Evolutionary conservation across 2,113 vertebrate species (phyloP), one percentile per base, ranked within the genome.

Genomic region (Takifugu bimaculatus): DNA sequence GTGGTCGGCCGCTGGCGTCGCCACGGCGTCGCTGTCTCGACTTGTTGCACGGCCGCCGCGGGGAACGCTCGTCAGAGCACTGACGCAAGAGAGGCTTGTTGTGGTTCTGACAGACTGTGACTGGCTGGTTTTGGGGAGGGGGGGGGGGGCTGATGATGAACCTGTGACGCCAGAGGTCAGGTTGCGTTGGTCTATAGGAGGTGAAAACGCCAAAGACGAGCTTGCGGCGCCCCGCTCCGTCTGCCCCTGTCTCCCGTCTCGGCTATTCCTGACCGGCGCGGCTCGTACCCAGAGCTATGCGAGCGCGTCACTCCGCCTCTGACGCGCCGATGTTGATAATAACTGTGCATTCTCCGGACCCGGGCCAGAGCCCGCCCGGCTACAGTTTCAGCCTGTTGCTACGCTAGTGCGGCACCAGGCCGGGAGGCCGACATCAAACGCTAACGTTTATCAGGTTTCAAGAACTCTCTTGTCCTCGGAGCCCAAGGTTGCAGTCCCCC

Each of bases 81-180:
- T 83, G 83, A 87, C 71, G 81, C 65, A 80, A 49, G 66, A 74
- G 67, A 65, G 26, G 72, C 78, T 84, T 86, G 85, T 85, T 87
- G 53, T 85, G 84, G 80, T 80, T 81, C 54, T 79, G 74, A 75
- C 75, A 64, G 65, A 77, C 58, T 57, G 65, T 80, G 82, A 84
- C 79, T 82, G n/a, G 63, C 77, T 78, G 20, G 70, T 61, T 68
- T 75, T 77, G 75, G 59, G 65, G 77, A 83, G 81, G 77, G 79
- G 4, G 29, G 29, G 4, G 29, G 29, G 29, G 5, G 1, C 29
- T 32, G 29, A 6, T 39, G 35, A 39, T 39, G 35, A 39, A 39
- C 35, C 26, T 27, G 2, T 53, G n/a, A 52, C 35, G 35, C 32
- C 50, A 42, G 20, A 4, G 4, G n/a, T 4, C 7, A 2, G 13